Evolutionary conservation across 2,888 invertebrate genomes (phyloP).

Genomic region (Aporophyla lueneburgensis): DNA sequence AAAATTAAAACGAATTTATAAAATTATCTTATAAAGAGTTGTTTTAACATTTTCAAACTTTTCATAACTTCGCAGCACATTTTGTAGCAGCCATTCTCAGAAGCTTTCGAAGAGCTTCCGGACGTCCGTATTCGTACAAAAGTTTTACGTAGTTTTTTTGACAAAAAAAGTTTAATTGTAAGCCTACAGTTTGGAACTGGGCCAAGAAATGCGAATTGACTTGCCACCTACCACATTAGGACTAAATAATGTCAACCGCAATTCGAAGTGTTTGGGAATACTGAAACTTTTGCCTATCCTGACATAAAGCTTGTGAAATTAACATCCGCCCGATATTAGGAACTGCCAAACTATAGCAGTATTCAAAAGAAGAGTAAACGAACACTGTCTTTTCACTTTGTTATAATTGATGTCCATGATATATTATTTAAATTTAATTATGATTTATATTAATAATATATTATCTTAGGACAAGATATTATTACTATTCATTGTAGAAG

Average conservation of each 20-base stretch:
- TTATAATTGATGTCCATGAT: no score
- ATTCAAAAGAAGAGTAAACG: no score
- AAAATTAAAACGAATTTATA: slow-evolving; percentile 29
- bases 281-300: background rate
- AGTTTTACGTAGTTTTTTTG: slow-evolving; percentile 30
- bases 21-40: slow-evolving; percentile 27
- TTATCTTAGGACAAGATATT: no score
- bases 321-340: no score
- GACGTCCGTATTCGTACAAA: slow-evolving; percentile 22
- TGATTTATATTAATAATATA: no score
- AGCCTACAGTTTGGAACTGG: slow-evolving; percentile 40
- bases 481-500: no score
- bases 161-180: slow-evolving; percentile 32
- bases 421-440: no score
- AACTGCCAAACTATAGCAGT: no score
- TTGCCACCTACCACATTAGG: slow-evolving; percentile 35
- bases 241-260: slow-evolving; percentile 24
- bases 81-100: slow-evolving; percentile 33
- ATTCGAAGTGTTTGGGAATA: slow-evolving; percentile 21
- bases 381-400: no score
- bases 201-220: slow-evolving; percentile 48
- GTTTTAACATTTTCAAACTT: slow-evolving; percentile 30
- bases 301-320: background rate
- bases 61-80: slow-evolving; percentile 18
- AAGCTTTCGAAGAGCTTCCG: slow-evolving; percentile 21